Percentiles rank a stretch among this genome's conserved stretches.
phyloP scores from a whole-genome alignment of 1,140 invertebrate species.

The Rhopalosiphum maidis region DNA sequence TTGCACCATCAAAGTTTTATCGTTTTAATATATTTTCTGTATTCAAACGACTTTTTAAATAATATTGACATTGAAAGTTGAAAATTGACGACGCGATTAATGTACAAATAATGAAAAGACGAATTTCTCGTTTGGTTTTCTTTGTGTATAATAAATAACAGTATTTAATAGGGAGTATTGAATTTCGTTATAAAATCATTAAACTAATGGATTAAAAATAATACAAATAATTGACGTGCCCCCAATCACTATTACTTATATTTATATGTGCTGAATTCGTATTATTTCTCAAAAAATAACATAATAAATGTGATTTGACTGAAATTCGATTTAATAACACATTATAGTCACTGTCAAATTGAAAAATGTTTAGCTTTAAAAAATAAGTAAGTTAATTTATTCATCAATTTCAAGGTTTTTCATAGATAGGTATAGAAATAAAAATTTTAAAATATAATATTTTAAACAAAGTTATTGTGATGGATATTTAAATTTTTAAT shows the following conservation, averaged over 20 bases:
- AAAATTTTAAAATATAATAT: neutral
- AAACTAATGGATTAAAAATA: neutral
- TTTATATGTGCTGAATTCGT: neutral
- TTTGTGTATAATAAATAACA: neutral
- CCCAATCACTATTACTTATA: neutral
- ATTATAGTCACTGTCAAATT: neutral
- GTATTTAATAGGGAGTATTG: neutral
- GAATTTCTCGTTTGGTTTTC: neutral
- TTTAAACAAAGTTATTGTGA: neutral
- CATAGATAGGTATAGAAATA: neutral
- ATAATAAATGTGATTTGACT: neutral
- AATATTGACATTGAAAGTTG: conserved; percentile 16
- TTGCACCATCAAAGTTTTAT: neutral
- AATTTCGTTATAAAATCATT: neutral
- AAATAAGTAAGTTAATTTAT: neutral
- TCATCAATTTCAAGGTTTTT: too few species aligned
- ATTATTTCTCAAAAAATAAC: neutral
- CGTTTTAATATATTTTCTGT: conserved; percentile 5
- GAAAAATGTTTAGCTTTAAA: neutral
- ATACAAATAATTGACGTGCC: neutral
- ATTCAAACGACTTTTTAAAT: conserved; percentile 2
- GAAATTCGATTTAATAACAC: neutral
- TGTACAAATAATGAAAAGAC: neutral
- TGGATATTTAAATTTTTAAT: neutral
- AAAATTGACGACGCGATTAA: neutral